phyloP scores from a whole-genome alignment of 2,888 invertebrate species.

The Chymomyza procnemis region DNA sequence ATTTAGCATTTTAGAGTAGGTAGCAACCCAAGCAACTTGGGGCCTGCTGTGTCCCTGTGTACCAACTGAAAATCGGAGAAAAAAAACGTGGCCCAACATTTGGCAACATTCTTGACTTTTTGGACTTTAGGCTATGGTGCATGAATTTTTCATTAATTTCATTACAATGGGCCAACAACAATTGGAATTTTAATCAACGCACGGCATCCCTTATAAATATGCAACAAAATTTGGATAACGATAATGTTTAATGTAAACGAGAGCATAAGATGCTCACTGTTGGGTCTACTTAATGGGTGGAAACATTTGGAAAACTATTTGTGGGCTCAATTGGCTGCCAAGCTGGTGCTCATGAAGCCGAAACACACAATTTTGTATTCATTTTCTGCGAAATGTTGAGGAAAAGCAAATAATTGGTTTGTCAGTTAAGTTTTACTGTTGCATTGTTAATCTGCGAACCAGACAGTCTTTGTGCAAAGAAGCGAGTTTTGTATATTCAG shows the following conservation, averaged over 20 bases:
- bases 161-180: conserved; percentile 36
- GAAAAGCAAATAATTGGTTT: background rate
- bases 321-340: background rate
- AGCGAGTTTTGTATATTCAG: too few relatives aligned
- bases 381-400: background rate
- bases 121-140: conserved; percentile 10
- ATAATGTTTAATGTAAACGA: conserved; percentile 48
- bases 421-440: too few relatives aligned
- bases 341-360: background rate
- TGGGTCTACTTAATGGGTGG: background rate
- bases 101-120: background rate
- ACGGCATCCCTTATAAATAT: conserved; percentile 28
- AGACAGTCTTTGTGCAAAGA: too few relatives aligned
- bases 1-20: conserved; percentile 73
- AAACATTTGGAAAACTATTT: background rate
- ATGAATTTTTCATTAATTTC: conserved; percentile 66
- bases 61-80: background rate
- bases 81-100: background rate
- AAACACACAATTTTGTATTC: background rate
- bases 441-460: too few relatives aligned
- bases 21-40: conserved; percentile 14
- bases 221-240: conserved; percentile 41
- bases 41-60: background rate
- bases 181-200: conserved; percentile 53
- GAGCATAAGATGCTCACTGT: background rate